Base-by-base conservation (phyloP, 53 echinoderm and acorn worm genomes). In the Mesocentrotus franciscanus region DNA sequence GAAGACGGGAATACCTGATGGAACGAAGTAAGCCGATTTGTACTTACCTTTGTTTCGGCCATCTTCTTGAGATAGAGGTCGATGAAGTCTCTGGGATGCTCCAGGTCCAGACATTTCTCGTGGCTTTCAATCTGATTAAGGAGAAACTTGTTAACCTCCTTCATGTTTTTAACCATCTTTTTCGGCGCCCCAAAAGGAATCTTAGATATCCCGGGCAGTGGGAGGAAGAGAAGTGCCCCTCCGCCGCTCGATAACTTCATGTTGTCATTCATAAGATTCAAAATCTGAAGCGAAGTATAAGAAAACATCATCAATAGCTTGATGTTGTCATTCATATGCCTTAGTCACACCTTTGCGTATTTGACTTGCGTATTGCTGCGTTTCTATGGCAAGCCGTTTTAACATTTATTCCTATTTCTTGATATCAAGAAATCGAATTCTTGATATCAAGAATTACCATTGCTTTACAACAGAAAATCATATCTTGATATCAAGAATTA, bases 11-110 rank as follows among this genome's bases (percentile, higher is more conserved):
- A 49, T 49, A 49, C 49, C 49, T 2, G 3, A 49, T 49, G 49
- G 49, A 49, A 49, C 49, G 6, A 49, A 49, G 49, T 49, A 5
- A 49, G 49, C 49, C 6, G 24, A 5, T 5, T 76, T 76, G 13
- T 10, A 32, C 81, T 15, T 56, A 75, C 92, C 92, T 75, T 92
- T 9, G 92, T 64, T 34, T 91, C 95, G 3, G 76, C 74, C 55
- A 96, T 96, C 90, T 90, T 90, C 61, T 60, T 90, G 1, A 96
- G 93, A 49, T 96, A 96, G 60, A 96, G 75, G 56, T 96, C 96
- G 26, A 96, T 96, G 64, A 96, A 94, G 85, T 96, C 96, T 42
- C 90, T 90, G 4, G 96, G 96, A 59, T 96, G 36, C 7, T 71
- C 96, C 27, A 58, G 61, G 71, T 96, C 96, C 10, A 90, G 42